A percentile compares a stretch with the other conserved stretches of the same genome.
These are phyloP conservation scores for Saturnia pavonia DNA, from an alignment of 2,888 invertebrate species.

Conservation along the genomic window DNA sequence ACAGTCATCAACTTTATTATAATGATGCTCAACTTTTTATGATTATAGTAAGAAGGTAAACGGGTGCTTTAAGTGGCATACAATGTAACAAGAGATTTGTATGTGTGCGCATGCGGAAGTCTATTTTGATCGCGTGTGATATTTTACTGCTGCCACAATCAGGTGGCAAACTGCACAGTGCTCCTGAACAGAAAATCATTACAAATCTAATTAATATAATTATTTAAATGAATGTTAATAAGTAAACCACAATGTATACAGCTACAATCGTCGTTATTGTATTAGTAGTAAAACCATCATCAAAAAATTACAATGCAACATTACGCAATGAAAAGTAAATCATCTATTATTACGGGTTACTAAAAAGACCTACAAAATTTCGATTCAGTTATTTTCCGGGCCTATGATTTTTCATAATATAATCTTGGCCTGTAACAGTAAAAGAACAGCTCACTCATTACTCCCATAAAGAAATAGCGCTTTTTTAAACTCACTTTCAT, in stretches of 20 bases:
- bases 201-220: not conserved
- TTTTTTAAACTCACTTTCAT: no score
- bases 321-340: no score
- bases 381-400: not conserved
- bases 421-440: no score
- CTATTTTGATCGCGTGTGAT: slow-evolving; percentile 60
- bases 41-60: not conserved
- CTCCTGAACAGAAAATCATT: not conserved
- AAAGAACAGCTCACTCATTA: no score
- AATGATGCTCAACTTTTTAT: no score
- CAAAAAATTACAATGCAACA: no score
- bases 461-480: no score
- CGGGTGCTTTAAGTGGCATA: not conserved
- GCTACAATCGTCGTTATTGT: no score
- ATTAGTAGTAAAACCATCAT: no score
- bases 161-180: slow-evolving; percentile 57
- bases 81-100: not conserved
- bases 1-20: not conserved
- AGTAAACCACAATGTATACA: no score
- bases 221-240: not conserved
- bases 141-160: slow-evolving; percentile 46
- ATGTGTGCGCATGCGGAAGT: slow-evolving; percentile 56
- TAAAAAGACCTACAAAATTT: not conserved
- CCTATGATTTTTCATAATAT: no score
- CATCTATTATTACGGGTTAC: no score